Conservation (phyloP, 2,888 invertebrate genomes). For the Neocrepidodera transversa region DNA sequence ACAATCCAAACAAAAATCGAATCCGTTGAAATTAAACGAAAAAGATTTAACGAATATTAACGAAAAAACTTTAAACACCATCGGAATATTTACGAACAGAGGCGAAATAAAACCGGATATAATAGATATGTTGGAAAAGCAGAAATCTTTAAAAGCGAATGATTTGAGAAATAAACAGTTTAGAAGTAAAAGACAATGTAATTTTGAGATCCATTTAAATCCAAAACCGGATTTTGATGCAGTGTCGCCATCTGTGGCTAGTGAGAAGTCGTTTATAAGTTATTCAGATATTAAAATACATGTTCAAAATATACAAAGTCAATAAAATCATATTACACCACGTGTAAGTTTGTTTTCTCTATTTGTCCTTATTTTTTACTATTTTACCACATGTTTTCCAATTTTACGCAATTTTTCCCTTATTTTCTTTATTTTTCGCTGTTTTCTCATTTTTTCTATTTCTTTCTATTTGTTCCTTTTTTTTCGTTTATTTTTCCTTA, state of each 20-base stretch:
- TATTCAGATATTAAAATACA: slow-evolving; percentile 16
- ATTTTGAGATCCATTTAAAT: slow-evolving; percentile 37
- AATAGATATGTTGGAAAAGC: slow-evolving; percentile 40
- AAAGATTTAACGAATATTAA: slow-evolving; percentile 38
- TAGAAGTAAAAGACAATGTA: slow-evolving; percentile 38
- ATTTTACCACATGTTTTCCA: too few relatives aligned
- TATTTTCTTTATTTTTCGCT: too few relatives aligned
- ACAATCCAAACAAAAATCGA: slow-evolving; percentile 17
- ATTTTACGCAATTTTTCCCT: too few relatives aligned
- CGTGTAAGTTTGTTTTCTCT: too few relatives aligned
- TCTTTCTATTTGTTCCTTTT: too few relatives aligned
- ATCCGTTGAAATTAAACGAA: slow-evolving; percentile 40
- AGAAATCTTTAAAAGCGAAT: slow-evolving; percentile 31
- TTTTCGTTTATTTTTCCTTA: too few relatives aligned
- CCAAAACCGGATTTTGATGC: slow-evolving; percentile 24
- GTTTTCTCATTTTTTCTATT: too few relatives aligned
- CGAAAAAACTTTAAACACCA: slow-evolving; percentile 36
- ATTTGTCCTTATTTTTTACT: too few relatives aligned
- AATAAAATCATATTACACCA: too few relatives aligned
- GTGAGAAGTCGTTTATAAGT: slow-evolving; percentile 30
- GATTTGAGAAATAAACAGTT: slow-evolving; percentile 41
- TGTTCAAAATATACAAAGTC: slow-evolving; percentile 5
- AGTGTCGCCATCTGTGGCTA: slow-evolving; percentile 19
- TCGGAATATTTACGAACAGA: slow-evolving; percentile 42
- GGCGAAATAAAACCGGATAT: slow-evolving; percentile 42